phyloP scores from a whole-genome alignment of 2,888 invertebrate species.

The Gnatocerus cornutus region DNA sequence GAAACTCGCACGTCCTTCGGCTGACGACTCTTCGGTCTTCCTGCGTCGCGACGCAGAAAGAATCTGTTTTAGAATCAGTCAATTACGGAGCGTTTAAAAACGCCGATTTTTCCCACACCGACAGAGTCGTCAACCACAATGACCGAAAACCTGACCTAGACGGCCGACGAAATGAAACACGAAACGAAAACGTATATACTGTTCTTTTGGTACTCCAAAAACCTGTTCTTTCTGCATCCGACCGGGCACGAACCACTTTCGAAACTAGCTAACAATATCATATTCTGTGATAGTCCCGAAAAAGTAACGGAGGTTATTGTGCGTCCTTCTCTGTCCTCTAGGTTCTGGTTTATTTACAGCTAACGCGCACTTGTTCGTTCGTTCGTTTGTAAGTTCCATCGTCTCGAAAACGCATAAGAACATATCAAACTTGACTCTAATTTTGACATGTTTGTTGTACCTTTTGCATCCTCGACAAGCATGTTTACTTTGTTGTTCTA shows the following conservation, averaged over 20 bases:
- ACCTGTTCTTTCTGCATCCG: slow-evolving; percentile 9
- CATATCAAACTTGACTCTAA: slow-evolving; percentile 45
- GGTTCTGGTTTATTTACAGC: slow-evolving; percentile 40
- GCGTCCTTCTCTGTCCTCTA: slow-evolving; percentile 34
- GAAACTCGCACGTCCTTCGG: slow-evolving; percentile 54
- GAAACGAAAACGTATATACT: slow-evolving; percentile 5
- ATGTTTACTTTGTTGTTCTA: slow-evolving; percentile 31
- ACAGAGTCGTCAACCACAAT: slow-evolving; percentile 40
- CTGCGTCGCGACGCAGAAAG: slow-evolving; percentile 42
- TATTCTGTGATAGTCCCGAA: slow-evolving; percentile 45
- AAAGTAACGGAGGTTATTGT: slow-evolving; percentile 29
- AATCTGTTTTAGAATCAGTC: slow-evolving; percentile 41
- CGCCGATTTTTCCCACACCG: slow-evolving; percentile 20
- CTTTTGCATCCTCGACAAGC: slow-evolving; percentile 16
- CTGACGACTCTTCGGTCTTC: slow-evolving; percentile 40
- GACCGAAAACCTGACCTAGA: slow-evolving; percentile 52
- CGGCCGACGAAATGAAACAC: slow-evolving; percentile 47
- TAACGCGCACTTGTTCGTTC: slow-evolving; percentile 32
- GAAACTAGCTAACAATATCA: slow-evolving; percentile 39
- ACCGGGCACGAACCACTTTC: slow-evolving; percentile 41
- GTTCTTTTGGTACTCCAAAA: slow-evolving; percentile 26
- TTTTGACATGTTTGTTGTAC: slow-evolving; percentile 28
- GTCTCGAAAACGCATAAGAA: slow-evolving; percentile 30
- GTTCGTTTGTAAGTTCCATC: neutral
- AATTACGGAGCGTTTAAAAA: slow-evolving; percentile 46